These are phyloP conservation scores for Centruroides vittatus DNA, from an alignment of 1,140 invertebrate genomes.

Conservation along the genomic window DNA sequence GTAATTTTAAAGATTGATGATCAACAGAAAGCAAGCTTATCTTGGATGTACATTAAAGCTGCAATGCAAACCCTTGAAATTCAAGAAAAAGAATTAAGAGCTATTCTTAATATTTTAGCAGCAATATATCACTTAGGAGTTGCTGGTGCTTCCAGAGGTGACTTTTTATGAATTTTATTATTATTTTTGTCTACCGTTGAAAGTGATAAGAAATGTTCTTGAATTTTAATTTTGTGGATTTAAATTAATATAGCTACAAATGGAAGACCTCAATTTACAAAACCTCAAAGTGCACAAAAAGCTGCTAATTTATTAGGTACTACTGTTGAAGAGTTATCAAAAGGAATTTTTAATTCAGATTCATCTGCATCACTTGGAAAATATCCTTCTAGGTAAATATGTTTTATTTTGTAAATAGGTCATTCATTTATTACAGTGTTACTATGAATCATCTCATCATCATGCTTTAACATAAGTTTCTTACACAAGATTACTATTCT, in stretches of 20 bases:
- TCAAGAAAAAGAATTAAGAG: constrained; percentile 57
- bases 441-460: no score
- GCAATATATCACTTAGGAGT: constrained; percentile 83
- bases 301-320: constrained; percentile 70
- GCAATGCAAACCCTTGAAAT: constrained; percentile 59
- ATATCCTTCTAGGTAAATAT: constrained; percentile 19
- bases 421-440: no score
- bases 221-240: no score
- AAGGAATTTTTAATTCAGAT: constrained; percentile 47
- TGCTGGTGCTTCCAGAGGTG: constrained; percentile 40
- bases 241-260: constrained; percentile 23
- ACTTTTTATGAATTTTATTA: no score
- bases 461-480: no score
- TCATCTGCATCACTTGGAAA: constrained; percentile 19
- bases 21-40: constrained; percentile 53
- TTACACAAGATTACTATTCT: no score
- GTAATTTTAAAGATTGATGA: constrained; percentile 47
- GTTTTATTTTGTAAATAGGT: no score
- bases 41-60: constrained; percentile 58
- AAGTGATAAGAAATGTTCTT: no score
- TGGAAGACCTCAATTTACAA: constrained; percentile 58
- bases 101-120: constrained; percentile 71
- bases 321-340: constrained; percentile 60
- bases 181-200: no score
- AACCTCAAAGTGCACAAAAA: constrained; percentile 61